phyloP scores from a whole-genome alignment of 2,113 vertebrate genomes.

The Sula dactylatra region DNA sequence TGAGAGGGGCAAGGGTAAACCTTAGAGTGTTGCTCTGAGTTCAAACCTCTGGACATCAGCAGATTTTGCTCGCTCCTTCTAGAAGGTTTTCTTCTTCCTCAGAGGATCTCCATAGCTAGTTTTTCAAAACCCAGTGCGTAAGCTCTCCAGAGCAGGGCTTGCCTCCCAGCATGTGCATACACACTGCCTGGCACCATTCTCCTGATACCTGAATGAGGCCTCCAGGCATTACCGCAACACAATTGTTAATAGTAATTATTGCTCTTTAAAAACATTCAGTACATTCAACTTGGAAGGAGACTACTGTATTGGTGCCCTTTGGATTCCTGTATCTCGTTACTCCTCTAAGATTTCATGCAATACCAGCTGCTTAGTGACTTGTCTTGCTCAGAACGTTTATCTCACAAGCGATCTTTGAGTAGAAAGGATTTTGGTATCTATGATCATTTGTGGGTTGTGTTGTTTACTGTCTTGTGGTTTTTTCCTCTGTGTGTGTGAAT shows the following conservation, averaged over 20 bases:
- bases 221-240: constrained; percentile 3
- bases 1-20: background rate
- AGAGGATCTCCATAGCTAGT: fast-evolving
- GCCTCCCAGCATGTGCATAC: background rate
- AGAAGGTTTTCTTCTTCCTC: background rate
- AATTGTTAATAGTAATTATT: background rate
- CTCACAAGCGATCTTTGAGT: background rate
- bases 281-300: background rate
- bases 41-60: background rate
- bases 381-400: background rate
- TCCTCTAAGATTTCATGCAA: background rate
- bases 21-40: background rate
- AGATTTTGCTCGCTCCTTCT: background rate
- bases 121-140: background rate
- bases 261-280: background rate
- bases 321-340: background rate
- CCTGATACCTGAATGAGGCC: background rate
- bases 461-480: background rate
- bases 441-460: background rate
- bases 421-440: background rate
- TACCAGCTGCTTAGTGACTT: background rate
- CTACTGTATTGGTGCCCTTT: background rate
- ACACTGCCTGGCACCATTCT: background rate
- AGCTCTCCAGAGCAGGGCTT: background rate
- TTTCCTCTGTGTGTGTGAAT: background rate